phyloP scores from a whole-genome alignment of 1,140 invertebrate species.

The Pseudomyrmex gracilis region DNA sequence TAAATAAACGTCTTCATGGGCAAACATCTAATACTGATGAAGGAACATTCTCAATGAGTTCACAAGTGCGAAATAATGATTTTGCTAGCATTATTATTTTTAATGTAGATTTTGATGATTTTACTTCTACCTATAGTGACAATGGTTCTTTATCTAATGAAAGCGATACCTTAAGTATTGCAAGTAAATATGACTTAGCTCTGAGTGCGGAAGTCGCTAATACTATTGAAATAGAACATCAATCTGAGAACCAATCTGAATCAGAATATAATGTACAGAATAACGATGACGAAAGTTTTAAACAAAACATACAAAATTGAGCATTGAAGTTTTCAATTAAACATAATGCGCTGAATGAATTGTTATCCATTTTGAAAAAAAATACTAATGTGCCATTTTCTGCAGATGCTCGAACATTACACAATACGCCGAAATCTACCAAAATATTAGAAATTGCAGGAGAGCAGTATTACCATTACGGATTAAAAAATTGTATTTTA shows the following conservation, averaged over 20 bases:
- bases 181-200: not conserved
- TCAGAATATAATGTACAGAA: not conserved
- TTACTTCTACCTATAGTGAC: not conserved
- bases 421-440: not conserved
- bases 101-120: not conserved
- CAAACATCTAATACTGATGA: not conserved
- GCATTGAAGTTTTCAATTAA: not conserved
- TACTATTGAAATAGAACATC: conserved; percentile 1
- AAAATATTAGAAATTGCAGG: not conserved
- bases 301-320: not conserved
- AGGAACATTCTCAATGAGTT: not conserved
- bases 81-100: not conserved
- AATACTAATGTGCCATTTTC: not conserved
- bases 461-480: not conserved
- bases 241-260: not conserved
- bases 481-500: not conserved
- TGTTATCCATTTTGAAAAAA: conserved; percentile 11
- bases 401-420: conserved; percentile 5
- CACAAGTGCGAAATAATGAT: not conserved
- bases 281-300: not conserved
- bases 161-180: not conserved
- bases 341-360: conserved; percentile 11
- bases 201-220: not conserved
- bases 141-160: not conserved
- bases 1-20: not conserved